A percentile compares a stretch with the other conserved stretches of the same genome.
Evolutionary conservation across 2,888 invertebrate species (phyloP).

Genomic region (Kryphioiulus occultus): DNA sequence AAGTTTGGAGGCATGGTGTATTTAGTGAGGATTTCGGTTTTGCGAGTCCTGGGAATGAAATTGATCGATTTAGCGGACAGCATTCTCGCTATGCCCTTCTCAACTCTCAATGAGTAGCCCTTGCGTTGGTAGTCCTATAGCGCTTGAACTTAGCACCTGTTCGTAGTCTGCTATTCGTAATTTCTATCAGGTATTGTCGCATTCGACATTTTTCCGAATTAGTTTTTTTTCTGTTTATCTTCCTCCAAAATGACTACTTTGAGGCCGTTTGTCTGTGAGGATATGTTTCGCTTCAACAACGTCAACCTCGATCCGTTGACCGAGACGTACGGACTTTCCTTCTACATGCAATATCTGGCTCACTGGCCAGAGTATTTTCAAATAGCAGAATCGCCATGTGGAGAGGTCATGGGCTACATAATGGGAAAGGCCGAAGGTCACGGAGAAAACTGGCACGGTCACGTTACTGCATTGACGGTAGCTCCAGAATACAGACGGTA

Average conservation of each 20-base stretch:
- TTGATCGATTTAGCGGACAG: too few species aligned
- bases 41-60: too few species aligned
- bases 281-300: conserved; percentile 93
- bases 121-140: too few species aligned
- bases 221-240: too few species aligned
- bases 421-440: conserved; percentile 99
- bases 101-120: too few species aligned
- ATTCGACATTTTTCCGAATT: neutral
- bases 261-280: conserved; percentile 90
- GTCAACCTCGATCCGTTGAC: conserved; percentile 97
- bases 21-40: too few species aligned
- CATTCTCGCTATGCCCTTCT: too few species aligned
- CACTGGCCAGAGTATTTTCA: conserved; percentile 99
- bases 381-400: conserved; percentile 93
- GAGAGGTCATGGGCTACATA: conserved; percentile 98
- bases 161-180: too few species aligned
- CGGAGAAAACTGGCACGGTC: conserved; percentile 98
- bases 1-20: too few species aligned
- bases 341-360: conserved; percentile 97
- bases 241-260: conserved; percentile 83
- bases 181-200: neutral
- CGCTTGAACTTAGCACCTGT: too few species aligned
- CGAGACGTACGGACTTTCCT: conserved; percentile 94
- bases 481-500: conserved; percentile 88
- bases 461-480: conserved; percentile 97